Conservation (phyloP, 2,888 invertebrate species). For the Eupeodes luniger region DNA sequence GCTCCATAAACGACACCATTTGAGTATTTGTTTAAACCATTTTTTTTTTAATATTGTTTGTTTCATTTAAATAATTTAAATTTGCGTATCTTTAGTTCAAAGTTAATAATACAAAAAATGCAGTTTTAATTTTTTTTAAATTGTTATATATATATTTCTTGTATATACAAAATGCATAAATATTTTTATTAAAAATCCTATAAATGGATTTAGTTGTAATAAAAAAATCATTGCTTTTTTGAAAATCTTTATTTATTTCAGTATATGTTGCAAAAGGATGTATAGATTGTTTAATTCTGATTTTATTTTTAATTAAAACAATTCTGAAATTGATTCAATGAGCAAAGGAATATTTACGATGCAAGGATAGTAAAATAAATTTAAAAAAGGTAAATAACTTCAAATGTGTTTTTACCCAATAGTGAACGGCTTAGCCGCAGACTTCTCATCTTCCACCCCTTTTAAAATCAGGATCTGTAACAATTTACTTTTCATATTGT, state of each 20-base stretch:
- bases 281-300: not conserved
- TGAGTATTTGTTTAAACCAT: constrained; percentile 1
- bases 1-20: constrained; percentile 47
- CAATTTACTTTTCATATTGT: too few relatives aligned
- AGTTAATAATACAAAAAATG: constrained; percentile 40
- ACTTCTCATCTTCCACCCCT: too few relatives aligned
- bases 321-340: not conserved
- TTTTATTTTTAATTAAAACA: not conserved
- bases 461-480: too few relatives aligned
- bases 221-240: constrained; percentile 57
- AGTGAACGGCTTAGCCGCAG: too few relatives aligned
- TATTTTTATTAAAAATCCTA: constrained; percentile 40
- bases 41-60: not conserved
- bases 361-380: too few relatives aligned
- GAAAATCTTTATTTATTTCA: constrained; percentile 40
- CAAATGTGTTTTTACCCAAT: too few relatives aligned
- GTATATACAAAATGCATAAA: constrained; percentile 60
- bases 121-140: not conserved
- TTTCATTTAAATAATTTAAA: not conserved
- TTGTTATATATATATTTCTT: constrained; percentile 20
- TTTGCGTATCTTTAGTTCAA: constrained; percentile 22
- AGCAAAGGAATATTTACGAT: too few relatives aligned
- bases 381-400: too few relatives aligned
- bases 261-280: constrained; percentile 36
- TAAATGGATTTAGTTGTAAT: constrained; percentile 33